These are phyloP conservation scores for Allobates femoralis DNA, from an alignment of 2,797 vertebrate species.

Conservation along the genomic window DNA sequence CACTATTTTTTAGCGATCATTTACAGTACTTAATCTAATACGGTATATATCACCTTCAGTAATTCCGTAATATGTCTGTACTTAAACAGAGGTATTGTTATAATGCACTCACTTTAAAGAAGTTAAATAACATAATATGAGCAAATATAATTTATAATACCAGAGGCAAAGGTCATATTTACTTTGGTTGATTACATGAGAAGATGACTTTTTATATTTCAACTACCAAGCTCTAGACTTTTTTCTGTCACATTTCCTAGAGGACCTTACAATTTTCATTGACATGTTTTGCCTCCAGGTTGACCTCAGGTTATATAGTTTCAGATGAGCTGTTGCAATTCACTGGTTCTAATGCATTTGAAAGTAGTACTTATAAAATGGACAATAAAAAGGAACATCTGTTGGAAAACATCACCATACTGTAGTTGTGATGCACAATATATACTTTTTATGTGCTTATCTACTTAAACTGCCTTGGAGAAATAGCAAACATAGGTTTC, in stretches of 20 bases:
- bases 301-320: conserved; percentile 61
- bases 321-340: conserved; percentile 59
- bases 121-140: conserved; percentile 39
- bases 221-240: conserved; percentile 43
- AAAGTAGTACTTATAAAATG: conserved; percentile 55
- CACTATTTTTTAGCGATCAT: too few species aligned
- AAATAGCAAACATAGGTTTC: neutral
- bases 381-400: conserved; percentile 53
- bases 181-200: conserved; percentile 55
- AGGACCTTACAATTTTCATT: conserved; percentile 54
- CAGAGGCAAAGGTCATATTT: conserved; percentile 56
- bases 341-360: conserved; percentile 61
- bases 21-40: too few species aligned
- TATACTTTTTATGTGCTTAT: neutral
- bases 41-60: neutral
- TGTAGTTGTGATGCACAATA: neutral
- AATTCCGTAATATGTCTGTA: neutral
- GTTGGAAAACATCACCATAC: conserved; percentile 32
- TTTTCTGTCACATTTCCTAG: conserved; percentile 60
- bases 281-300: conserved; percentile 59
- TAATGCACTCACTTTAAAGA: conserved; percentile 15
- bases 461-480: neutral
- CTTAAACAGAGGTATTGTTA: neutral
- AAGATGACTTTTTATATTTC: conserved; percentile 58
- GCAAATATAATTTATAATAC: conserved; percentile 51